Base-by-base conservation (phyloP, 2,797 vertebrate species). In the Phoebastria nigripes region DNA sequence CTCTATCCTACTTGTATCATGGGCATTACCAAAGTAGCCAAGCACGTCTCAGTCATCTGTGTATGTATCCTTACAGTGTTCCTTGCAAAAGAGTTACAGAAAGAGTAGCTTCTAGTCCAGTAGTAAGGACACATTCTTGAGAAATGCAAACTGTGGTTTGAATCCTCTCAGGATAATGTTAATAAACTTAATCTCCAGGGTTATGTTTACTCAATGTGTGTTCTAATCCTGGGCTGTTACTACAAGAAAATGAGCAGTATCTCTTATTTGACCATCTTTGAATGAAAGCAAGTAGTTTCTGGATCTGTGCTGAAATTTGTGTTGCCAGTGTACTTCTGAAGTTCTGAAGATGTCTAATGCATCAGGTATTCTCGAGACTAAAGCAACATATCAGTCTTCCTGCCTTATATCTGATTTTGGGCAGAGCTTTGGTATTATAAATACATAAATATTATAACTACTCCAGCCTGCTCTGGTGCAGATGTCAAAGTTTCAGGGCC, bases 401-500 rank as follows among this genome's bases (percentile, higher is more conserved):
- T 85, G 69, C 35, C 20, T 91, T 80, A 12, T 71, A 72, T 65
- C 46, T 90, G 61, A 74, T 61, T 83, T 74, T 83, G 33, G 94
- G n/a, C 33, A 86, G 49, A 78, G 18, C 10, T 91, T 65, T 86
- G 37, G 26, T 65, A 54, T 87, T 89, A 46, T 39, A 92, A 86
- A 76, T 54, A 54, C 33, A 35, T 42, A 84, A 87, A 87, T 84
- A 62, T 49, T 89, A 3, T 44, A 84, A 80, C 31, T 66, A 18
- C 21, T 91, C 15, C 51, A 91, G 49, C 15, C 33, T 72, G 33
- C 69, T 91, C 8, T 72, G n/a, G 8, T 78, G 58, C 77, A 89
- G 82, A 95, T 91, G 69, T 81, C 85, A 59, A 65, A 56, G 37
- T 86, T 91, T 87, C 42, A 90, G 56, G 33, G 58, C 35, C 54